Evolutionary conservation across 1,140 invertebrate genomes (phyloP).

Genomic region (Nomia melanderi): DNA sequence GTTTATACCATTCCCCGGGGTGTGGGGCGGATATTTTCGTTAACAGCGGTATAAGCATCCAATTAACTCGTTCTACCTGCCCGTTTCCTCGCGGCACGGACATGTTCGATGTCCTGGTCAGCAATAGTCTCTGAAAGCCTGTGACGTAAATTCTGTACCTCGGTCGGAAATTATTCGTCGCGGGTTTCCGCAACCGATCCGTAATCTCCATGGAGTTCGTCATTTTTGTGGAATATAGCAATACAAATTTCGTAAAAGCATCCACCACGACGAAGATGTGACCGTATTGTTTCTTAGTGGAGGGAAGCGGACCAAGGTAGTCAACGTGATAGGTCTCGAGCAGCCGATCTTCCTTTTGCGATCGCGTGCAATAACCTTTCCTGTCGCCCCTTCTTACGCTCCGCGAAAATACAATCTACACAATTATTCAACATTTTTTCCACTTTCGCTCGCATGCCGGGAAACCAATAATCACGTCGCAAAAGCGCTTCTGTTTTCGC

Average conservation of each 20-base stretch:
- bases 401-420: background rate
- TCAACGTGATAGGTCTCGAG: background rate
- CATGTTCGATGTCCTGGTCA: background rate
- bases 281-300: background rate
- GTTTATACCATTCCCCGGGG: no score
- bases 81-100: background rate
- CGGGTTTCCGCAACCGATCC: background rate
- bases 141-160: background rate
- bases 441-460: background rate
- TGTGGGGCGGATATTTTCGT: background rate
- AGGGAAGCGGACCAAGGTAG: background rate
- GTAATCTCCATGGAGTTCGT: background rate
- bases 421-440: background rate
- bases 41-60: background rate
- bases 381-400: background rate
- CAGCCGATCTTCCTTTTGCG: background rate
- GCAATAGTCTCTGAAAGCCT: background rate
- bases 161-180: background rate
- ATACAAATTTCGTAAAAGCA: slow-evolving; percentile 3
- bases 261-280: background rate
- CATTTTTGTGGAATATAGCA: background rate
- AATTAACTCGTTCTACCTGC: background rate
- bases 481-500: background rate
- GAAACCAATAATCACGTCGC: slow-evolving; percentile 1
- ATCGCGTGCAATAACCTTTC: background rate